Evolutionary conservation across 2,888 invertebrate genomes (phyloP).

Genomic region (Isoperla grammatica): DNA sequence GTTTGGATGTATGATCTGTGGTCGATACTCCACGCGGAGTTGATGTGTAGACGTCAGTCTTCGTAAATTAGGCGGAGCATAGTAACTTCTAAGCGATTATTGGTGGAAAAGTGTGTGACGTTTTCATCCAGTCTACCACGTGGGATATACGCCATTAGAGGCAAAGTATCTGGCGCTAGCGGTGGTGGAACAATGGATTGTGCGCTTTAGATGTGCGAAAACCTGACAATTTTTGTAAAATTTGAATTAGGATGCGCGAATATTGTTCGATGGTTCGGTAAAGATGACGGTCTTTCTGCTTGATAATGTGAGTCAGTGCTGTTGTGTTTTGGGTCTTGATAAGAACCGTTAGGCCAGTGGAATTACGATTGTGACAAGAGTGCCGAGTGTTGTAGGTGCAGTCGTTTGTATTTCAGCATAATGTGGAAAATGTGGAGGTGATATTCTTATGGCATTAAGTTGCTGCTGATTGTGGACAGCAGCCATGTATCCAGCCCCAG

Average conservation of each 20-base stretch:
- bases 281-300: constrained; percentile 24
- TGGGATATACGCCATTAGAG: constrained; percentile 34
- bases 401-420: not conserved
- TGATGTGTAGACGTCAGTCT: constrained; percentile 36
- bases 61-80: constrained; percentile 34
- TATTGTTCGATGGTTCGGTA: constrained; percentile 24
- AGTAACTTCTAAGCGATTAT: constrained; percentile 21
- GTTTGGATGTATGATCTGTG: constrained; percentile 22
- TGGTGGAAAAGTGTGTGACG: constrained; percentile 31
- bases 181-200: constrained; percentile 33
- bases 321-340: constrained; percentile 22
- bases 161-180: constrained; percentile 31
- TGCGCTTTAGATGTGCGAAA: constrained; percentile 32
- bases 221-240: constrained; percentile 31
- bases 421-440: constrained; percentile 30
- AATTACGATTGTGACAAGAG: constrained; percentile 1
- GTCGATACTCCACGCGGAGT: constrained; percentile 41
- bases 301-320: constrained; percentile 27
- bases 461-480: constrained; percentile 26
- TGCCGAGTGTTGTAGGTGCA: constrained; percentile 23
- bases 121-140: constrained; percentile 31
- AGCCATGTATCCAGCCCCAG: constrained; percentile 67
- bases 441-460: constrained; percentile 23
- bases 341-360: constrained; percentile 12
- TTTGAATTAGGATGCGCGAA: constrained; percentile 32